phyloP scores from a whole-genome alignment of 2,113 vertebrate genomes.

The Gobio gobio region DNA sequence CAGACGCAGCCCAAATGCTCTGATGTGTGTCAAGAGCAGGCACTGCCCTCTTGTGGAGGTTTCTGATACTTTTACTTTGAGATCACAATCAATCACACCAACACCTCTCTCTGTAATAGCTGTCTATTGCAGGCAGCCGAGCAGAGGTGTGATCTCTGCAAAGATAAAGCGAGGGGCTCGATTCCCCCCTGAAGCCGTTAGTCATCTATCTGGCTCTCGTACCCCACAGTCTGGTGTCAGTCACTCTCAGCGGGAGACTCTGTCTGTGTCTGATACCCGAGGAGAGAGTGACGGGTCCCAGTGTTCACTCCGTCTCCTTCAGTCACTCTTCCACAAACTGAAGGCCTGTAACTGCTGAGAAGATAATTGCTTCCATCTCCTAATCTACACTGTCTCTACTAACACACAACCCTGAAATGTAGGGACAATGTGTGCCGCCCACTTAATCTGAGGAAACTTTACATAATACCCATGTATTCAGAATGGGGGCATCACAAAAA shows the following conservation, averaged over 20 bases:
- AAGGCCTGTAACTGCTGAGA: neutral
- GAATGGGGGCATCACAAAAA: neutral
- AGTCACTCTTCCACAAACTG: neutral
- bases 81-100: neutral
- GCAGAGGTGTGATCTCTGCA: conserved; percentile 16
- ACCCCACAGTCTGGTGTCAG: conserved; percentile 54
- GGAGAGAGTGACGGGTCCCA: conserved; percentile 8
- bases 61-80: conserved; percentile 56
- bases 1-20: neutral
- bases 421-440: neutral
- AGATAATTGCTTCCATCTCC: conserved; percentile 16
- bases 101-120: conserved; percentile 36
- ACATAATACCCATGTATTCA: neutral
- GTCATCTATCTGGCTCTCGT: conserved; percentile 31
- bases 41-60: conserved; percentile 74
- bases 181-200: conserved; percentile 14
- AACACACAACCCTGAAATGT: neutral
- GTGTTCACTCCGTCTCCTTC: conserved; percentile 7
- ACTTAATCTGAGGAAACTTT: neutral
- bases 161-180: neutral
- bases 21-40: conserved; percentile 45
- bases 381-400: neutral
- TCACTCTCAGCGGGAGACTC: conserved; percentile 57
- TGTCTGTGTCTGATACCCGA: conserved; percentile 62
- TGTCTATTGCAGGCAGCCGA: conserved; percentile 9